phyloP scores from a whole-genome alignment of 1,140 invertebrate species.

The Agraylea sexmaculata region DNA sequence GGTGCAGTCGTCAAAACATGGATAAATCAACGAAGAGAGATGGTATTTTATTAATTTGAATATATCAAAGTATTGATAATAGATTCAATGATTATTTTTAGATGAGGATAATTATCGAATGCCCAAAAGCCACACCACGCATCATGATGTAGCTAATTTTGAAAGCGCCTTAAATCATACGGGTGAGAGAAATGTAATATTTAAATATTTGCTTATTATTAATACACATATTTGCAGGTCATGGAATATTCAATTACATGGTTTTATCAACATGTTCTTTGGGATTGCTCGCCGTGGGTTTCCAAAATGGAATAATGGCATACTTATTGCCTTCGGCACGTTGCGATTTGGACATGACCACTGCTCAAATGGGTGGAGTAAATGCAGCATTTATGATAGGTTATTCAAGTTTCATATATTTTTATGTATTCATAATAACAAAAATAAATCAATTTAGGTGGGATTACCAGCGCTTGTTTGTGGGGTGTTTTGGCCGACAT shows the following conservation, averaged over 20 bases:
- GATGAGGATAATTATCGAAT: no score
- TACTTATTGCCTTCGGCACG: slow-evolving; percentile 44
- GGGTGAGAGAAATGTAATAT: slow-evolving; percentile 7
- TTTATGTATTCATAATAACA: background rate
- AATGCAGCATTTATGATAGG: slow-evolving; percentile 46
- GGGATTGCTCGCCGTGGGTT: slow-evolving; percentile 42
- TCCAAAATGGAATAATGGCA: slow-evolving; percentile 47
- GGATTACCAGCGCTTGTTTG: slow-evolving; percentile 42
- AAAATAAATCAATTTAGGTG: slow-evolving; percentile 29
- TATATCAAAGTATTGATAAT: no score
- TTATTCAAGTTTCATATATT: slow-evolving; percentile 5
- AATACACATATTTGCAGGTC: slow-evolving; percentile 25
- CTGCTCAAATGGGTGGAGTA: slow-evolving; percentile 41
- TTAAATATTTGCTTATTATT: background rate
- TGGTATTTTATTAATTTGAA: no score
- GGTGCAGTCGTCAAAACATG: no score
- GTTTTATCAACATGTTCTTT: slow-evolving; percentile 30
- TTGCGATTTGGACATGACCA: slow-evolving; percentile 42
- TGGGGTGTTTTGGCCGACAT: slow-evolving; percentile 57
- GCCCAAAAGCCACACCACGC: no score
- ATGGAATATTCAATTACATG: slow-evolving; percentile 34
- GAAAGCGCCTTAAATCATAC: slow-evolving; percentile 9
- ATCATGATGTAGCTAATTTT: slow-evolving; percentile 6
- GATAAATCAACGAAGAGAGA: no score
- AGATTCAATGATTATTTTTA: no score